These are phyloP conservation scores for Malacoraja senta DNA, from an alignment of 2,797 vertebrate genomes.

Conservation along the genomic window DNA sequence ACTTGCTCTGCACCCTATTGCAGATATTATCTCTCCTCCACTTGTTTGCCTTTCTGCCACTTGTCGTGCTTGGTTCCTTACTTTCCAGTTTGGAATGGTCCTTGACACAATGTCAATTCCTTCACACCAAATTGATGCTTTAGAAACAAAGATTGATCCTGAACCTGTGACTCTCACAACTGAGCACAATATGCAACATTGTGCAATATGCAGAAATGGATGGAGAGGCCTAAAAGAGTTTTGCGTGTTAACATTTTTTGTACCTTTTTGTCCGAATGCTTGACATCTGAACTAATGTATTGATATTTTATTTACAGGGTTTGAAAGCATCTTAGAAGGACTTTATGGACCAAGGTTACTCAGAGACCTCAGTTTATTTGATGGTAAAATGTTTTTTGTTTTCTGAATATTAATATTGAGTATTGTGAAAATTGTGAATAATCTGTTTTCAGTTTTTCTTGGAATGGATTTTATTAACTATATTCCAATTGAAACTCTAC, in stretches of 20 bases:
- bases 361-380: constrained; percentile 97
- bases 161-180: neutral
- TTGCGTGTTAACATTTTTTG: neutral
- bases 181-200: neutral
- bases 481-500: neutral
- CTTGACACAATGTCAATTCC: too few species aligned
- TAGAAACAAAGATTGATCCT: neutral
- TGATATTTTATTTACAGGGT: constrained; percentile 66
- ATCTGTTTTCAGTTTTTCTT: neutral
- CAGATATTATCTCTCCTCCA: too few species aligned
- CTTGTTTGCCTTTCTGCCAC: too few species aligned
- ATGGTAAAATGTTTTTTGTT: constrained; percentile 65
- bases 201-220: too few species aligned
- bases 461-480: constrained; percentile 39
- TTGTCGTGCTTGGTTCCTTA: too few species aligned
- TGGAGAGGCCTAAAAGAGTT: too few species aligned
- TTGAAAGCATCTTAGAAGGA: constrained; percentile 98
- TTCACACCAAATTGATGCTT: too few species aligned
- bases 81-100: too few species aligned
- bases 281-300: neutral
- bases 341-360: constrained; percentile 93
- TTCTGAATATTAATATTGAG: constrained; percentile 15
- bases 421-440: neutral
- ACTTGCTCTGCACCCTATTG: too few species aligned
- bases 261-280: neutral